Conservation (phyloP, 2,797 vertebrate genomes). For the Lagorchestes hirsutus region DNA sequence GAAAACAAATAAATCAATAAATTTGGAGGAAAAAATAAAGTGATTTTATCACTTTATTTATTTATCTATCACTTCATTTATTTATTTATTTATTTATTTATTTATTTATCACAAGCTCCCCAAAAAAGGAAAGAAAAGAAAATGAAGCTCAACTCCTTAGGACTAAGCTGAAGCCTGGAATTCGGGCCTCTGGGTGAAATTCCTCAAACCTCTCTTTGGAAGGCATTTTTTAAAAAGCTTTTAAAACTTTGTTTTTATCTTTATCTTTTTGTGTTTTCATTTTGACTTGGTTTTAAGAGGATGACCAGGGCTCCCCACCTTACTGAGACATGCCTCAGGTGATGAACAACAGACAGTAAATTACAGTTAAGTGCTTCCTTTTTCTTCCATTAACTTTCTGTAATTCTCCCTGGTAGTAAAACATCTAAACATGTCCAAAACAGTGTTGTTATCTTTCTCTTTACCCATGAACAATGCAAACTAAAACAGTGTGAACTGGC, state of each 20-base stretch:
- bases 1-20: too few relatives aligned
- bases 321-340: constrained; percentile 28
- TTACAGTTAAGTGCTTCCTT: constrained; percentile 20
- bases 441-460: constrained; percentile 77
- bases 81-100: too few relatives aligned
- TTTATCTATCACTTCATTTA: too few relatives aligned
- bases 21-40: too few relatives aligned
- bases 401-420: constrained; percentile 79
- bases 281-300: constrained; percentile 43
- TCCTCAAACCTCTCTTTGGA: constrained; percentile 37
- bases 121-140: neutral
- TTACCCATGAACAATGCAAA: constrained; percentile 82
- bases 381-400: constrained; percentile 73
- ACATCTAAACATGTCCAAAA: constrained; percentile 75
- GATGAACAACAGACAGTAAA: constrained; percentile 52
- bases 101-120: too few relatives aligned
- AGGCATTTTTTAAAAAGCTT: constrained; percentile 11
- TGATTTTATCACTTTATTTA: too few relatives aligned
- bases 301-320: neutral
- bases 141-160: neutral
- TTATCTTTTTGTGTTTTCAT: neutral
- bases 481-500: constrained; percentile 78
- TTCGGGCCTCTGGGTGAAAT: neutral
- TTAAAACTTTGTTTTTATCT: neutral
- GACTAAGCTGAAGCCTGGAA: neutral